phyloP scores from a whole-genome alignment of 2,797 vertebrate species.

The Microctenopoma steveboyesi region DNA sequence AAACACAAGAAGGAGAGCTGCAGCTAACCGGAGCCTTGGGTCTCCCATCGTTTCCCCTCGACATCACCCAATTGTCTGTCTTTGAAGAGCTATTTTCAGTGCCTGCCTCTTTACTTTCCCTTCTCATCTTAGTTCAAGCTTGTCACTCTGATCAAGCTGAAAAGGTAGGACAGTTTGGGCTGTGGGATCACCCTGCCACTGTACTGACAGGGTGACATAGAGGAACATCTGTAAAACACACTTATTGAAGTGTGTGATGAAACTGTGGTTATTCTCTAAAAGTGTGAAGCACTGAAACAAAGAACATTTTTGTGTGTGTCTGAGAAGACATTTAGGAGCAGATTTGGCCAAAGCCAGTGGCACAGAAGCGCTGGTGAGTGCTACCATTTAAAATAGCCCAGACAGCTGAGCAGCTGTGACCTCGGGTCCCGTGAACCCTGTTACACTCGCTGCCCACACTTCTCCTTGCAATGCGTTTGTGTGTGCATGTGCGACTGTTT shows the following conservation, averaged over 20 bases:
- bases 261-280: conserved; percentile 14
- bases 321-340: conserved; percentile 41
- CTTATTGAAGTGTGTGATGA: neutral
- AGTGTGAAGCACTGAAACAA: conserved; percentile 12
- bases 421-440: conserved; percentile 74
- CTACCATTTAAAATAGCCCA: conserved; percentile 78
- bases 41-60: conserved; percentile 47
- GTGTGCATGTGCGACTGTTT: conserved; percentile 4
- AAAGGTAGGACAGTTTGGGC: conserved; percentile 63
- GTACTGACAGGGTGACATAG: conserved; percentile 32
- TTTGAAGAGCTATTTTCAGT: conserved; percentile 69
- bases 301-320: conserved; percentile 8
- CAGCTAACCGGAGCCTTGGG: conserved; percentile 47
- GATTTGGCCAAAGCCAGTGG: conserved; percentile 53
- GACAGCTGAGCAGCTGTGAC: conserved; percentile 82
- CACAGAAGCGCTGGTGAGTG: conserved; percentile 79
- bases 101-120: conserved; percentile 36
- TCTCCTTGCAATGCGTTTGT: conserved; percentile 39
- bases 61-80: conserved; percentile 52
- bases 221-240: conserved; percentile 29
- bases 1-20: conserved; percentile 55
- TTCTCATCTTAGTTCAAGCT: conserved; percentile 36
- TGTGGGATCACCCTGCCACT: conserved; percentile 3
- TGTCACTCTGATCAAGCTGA: conserved; percentile 59
- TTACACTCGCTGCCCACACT: conserved; percentile 66